Percentiles rank a stretch among this genome's conserved stretches.
Evolutionary conservation across 2,888 invertebrate species (phyloP).

Genomic region (Amphiduros pacificus): DNA sequence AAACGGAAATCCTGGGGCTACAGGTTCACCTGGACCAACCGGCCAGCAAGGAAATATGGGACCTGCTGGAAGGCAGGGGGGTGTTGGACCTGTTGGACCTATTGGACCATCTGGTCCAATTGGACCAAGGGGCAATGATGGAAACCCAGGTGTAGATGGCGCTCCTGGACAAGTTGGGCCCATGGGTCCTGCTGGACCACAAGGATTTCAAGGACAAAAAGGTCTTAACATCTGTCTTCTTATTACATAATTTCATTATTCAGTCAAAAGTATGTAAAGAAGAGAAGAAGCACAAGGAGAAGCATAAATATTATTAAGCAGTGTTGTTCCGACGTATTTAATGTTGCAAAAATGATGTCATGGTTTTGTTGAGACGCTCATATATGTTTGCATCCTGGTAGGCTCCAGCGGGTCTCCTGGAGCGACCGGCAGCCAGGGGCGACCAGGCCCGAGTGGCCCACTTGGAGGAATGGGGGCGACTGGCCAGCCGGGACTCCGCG

Average conservation of each 20-base stretch:
- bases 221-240: no score
- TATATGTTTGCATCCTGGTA: no score
- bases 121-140: conserved; percentile 11
- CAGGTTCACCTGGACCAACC: background rate
- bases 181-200: conserved; percentile 32
- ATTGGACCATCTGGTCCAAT: conserved; percentile 18
- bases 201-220: conserved; percentile 30
- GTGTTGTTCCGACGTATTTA: no score
- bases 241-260: no score
- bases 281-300: no score
- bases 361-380: no score
- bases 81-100: conserved; percentile 15
- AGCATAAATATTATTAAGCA: no score
- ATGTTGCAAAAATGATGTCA: no score
- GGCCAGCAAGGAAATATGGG: background rate
- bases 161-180: conserved; percentile 38
- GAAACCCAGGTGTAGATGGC: conserved; percentile 20
- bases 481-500: conserved; percentile 2
- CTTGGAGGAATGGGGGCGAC: conserved; percentile 1
- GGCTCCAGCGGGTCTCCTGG: no score
- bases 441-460: conserved; percentile 4
- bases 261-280: no score
- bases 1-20: conserved; percentile 63
- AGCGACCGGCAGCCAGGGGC: conserved; percentile 20
- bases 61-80: background rate